Percentiles rank a stretch among this genome's conserved stretches.
Evolutionary conservation across 2,797 vertebrate species (phyloP).

Genomic region (Parambassis ranga): DNA sequence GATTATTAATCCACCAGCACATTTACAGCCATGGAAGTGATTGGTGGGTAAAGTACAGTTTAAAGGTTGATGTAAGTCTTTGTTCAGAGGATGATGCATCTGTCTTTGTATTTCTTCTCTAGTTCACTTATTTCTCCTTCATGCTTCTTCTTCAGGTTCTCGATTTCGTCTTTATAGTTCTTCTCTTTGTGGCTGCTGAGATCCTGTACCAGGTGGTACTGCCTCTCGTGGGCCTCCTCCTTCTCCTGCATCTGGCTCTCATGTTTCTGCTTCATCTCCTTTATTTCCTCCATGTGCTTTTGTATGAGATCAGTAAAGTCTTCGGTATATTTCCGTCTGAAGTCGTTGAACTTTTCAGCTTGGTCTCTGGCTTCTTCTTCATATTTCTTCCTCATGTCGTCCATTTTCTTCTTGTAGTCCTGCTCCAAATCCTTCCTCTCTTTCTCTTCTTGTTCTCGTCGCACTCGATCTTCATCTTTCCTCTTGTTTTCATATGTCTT

Average conservation of each 20-base stretch:
- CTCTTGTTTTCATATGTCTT: neutral
- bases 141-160: neutral
- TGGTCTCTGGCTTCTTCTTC: slow-evolving; percentile 9
- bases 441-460: neutral
- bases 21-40: too few species aligned
- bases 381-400: neutral
- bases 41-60: too few species aligned
- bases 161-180: neutral
- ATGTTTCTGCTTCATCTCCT: neutral
- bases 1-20: too few species aligned
- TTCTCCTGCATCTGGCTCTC: neutral
- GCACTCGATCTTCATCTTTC: neutral
- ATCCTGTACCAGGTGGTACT: neutral
- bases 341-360: neutral
- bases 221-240: neutral
- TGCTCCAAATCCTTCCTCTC: neutral
- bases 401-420: neutral
- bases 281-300: neutral
- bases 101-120: too few species aligned
- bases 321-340: neutral
- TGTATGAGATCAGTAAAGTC: slow-evolving; percentile 1
- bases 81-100: too few species aligned
- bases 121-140: neutral
- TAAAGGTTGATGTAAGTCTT: too few species aligned
- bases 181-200: neutral